These are phyloP conservation scores for Danio kyathit DNA, from an alignment of 2,797 vertebrate species.

Conservation along the genomic window DNA sequence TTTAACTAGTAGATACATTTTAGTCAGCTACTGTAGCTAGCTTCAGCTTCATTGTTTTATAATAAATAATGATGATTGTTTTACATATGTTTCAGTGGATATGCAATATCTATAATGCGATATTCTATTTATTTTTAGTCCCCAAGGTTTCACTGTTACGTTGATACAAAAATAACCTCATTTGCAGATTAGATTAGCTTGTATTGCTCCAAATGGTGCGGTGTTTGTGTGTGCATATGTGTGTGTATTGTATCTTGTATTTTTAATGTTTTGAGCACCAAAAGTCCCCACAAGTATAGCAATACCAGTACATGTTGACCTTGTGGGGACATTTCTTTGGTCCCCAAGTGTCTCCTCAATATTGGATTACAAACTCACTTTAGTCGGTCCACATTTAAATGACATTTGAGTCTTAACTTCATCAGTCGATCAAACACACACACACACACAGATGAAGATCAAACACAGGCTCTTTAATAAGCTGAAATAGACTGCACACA, in stretches of 20 bases:
- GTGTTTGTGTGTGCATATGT: not conserved
- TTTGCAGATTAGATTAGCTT: slow-evolving; percentile 25
- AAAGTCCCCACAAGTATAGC: too few relatives aligned
- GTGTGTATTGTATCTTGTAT: too few relatives aligned
- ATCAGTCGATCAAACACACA: not conserved
- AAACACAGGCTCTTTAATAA: not conserved
- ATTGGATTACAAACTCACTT: not conserved
- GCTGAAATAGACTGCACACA: not conserved
- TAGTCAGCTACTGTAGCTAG: too few relatives aligned
- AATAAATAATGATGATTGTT: not conserved
- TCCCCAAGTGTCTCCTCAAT: not conserved
- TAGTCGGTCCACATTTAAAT: not conserved
- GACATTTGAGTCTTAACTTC: slow-evolving; percentile 13
- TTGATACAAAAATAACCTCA: not conserved
- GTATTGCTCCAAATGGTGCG: not conserved
- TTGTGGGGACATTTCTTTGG: too few relatives aligned
- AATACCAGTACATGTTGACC: too few relatives aligned
- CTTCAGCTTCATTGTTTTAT: not conserved
- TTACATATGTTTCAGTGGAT: not conserved
- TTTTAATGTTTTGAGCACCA: too few relatives aligned
- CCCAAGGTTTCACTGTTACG: not conserved
- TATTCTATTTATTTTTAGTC: slow-evolving; percentile 2
- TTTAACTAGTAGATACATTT: too few relatives aligned
- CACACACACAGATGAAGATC: not conserved
- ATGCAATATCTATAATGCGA: not conserved